Evolutionary conservation across 2,113 vertebrate species (phyloP), one percentile per base, ranked within the genome.

Genomic region (Nothocercus nigrocapillus): DNA sequence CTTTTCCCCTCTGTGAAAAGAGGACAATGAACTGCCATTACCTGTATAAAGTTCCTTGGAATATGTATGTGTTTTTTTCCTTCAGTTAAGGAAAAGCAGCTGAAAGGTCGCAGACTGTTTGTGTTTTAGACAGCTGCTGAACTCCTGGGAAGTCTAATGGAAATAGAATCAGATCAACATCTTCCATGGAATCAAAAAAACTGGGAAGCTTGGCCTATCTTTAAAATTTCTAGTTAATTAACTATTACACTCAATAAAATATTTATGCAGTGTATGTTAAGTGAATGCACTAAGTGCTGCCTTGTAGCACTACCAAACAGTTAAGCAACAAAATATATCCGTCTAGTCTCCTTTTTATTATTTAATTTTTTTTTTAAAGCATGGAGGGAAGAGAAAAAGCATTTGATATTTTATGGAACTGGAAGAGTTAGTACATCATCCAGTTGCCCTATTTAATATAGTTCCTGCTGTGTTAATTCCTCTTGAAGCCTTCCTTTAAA

Each of bases 401-500:
- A 81, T 16, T 64, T 86, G 38, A 0, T 84, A 27, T 82, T 22
- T 87, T 89, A 47, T 8, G n/a, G 66, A 79, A 93, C 47, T 25
- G 77, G 76, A 66, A 81, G 38, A 95, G 58, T 5, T 4, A 42
- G 54, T 34, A 45, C n/a, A 51, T 61, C 38, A 56, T 90, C 42
- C 64, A 32, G 69, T 84, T 84, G 22, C 24, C 77, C 40, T 93
- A 34, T 69, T 96, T 90, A 89, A 54, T 32, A 14, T 34, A 85
- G 83, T 61, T 40, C 40, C 62, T 66, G 66, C 77, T 96, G 66
- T 62, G 83, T 82, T 93, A 92, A 93, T 96, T 83, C 88, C 30
- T 34, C 47, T 90, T n/a, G 95, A 89, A 96, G 82, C 53, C 42
- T 27, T 92, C 86, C 59, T 78, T 94, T 73, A 90, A 86, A 87